Percentiles rank a stretch among this genome's conserved stretches.
Conservation (phyloP, 2,113 vertebrate genomes). For the Zootoca vivipara region DNA sequence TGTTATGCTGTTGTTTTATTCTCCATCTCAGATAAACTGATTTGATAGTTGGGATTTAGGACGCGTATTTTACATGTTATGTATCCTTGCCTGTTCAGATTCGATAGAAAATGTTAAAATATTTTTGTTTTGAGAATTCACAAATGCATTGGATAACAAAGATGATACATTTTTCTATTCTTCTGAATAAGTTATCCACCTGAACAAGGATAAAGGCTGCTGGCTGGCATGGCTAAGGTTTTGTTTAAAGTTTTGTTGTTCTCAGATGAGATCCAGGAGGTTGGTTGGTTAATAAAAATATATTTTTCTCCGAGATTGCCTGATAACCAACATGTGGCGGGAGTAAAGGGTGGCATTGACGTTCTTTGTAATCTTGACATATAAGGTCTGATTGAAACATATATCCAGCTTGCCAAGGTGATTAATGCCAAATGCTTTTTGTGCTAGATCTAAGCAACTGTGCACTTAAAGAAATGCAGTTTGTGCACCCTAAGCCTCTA, state of each 20-base stretch:
- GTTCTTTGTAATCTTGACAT: not conserved
- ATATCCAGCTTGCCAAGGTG: slow-evolving; percentile 29
- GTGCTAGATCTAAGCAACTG: not conserved
- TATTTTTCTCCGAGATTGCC: not conserved
- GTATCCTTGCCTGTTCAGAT: not conserved
- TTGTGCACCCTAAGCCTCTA: slow-evolving; percentile 17
- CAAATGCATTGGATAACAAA: not conserved
- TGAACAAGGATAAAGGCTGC: not conserved
- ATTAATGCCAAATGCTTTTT: slow-evolving; percentile 14
- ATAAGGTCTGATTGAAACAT: slow-evolving; percentile 36
- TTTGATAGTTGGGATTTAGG: not conserved
- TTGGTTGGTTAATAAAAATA: not conserved
- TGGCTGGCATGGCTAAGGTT: not conserved
- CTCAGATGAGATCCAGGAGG: not conserved
- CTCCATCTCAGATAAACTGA: not conserved
- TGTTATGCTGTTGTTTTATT: not conserved
- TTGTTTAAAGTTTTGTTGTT: not conserved
- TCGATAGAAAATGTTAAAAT: not conserved
- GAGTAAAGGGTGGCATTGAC: slow-evolving; percentile 4
- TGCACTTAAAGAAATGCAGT: slow-evolving; percentile 23
- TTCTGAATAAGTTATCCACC: not conserved
- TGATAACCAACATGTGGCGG: slow-evolving; percentile 15
- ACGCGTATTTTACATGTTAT: not conserved
- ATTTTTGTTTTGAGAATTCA: not conserved
- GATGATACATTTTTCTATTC: not conserved